These are phyloP conservation scores for Malacosoma neustria DNA, from an alignment of 2,888 invertebrate genomes.

Conservation along the genomic window DNA sequence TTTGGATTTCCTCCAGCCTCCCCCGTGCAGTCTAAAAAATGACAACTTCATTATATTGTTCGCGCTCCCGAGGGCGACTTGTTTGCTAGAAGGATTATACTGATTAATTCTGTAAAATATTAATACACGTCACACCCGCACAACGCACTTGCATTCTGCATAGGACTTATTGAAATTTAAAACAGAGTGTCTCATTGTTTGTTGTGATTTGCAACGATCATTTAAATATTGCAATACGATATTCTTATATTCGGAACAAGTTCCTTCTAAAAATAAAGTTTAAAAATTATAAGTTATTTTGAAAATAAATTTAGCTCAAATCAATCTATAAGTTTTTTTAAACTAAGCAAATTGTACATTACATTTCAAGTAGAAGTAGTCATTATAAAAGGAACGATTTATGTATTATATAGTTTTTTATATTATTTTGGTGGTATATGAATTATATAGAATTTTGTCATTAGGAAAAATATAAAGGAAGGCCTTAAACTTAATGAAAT, in stretches of 20 bases:
- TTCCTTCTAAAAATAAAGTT: too few species aligned
- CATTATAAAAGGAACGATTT: too few species aligned
- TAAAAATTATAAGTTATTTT: too few species aligned
- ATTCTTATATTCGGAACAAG: background rate
- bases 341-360: too few species aligned
- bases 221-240: slow-evolving; percentile 9
- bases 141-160: slow-evolving; percentile 57
- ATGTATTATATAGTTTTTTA: too few species aligned
- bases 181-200: slow-evolving; percentile 53
- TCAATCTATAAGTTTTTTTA: too few species aligned
- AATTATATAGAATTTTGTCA: too few species aligned
- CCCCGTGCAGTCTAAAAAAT: slow-evolving; percentile 70
- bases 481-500: too few species aligned
- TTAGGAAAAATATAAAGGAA: too few species aligned
- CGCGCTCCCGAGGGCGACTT: slow-evolving; percentile 65
- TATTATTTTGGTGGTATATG: too few species aligned
- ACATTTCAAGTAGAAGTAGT: too few species aligned
- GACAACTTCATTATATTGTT: slow-evolving; percentile 75
- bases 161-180: slow-evolving; percentile 52
- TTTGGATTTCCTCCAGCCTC: slow-evolving; percentile 78
- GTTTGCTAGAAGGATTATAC: slow-evolving; percentile 73
- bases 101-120: slow-evolving; percentile 74
- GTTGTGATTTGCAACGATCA: slow-evolving; percentile 30
- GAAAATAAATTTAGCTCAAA: too few species aligned
- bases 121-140: slow-evolving; percentile 67